Evolutionary conservation across 2,797 vertebrate genomes (phyloP).

Genomic region (Benthosema pterotum): DNA sequence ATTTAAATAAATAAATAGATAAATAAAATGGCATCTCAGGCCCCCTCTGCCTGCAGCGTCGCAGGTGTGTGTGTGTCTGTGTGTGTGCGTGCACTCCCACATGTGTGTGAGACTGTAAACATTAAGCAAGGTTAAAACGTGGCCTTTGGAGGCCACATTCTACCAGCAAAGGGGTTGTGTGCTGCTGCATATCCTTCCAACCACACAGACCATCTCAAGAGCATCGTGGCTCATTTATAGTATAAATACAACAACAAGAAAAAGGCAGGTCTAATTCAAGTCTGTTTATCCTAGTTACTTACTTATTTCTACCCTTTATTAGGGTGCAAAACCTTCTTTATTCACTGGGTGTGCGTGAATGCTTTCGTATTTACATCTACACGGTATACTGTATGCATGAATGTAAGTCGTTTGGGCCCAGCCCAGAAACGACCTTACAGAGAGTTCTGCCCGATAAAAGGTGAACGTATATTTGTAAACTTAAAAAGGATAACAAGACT

Average conservation of each 20-base stretch:
- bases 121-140: conserved; percentile 36
- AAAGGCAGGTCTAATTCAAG: conserved; percentile 19
- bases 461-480: conserved; percentile 10
- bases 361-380: conserved; percentile 9
- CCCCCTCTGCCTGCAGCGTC: conserved; percentile 51
- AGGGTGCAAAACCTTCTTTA: conserved; percentile 3
- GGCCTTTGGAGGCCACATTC: conserved; percentile 2
- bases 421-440: conserved; percentile 45
- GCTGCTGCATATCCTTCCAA: conserved; percentile 11
- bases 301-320: conserved; percentile 13
- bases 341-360: neutral
- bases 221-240: conserved; percentile 35
- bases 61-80: conserved; percentile 18
- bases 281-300: neutral
- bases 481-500: conserved; percentile 17
- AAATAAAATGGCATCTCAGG: conserved; percentile 75
- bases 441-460: neutral
- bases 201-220: conserved; percentile 13
- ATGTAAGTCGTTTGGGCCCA: conserved; percentile 50
- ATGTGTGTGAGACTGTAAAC: conserved; percentile 41
- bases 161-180: neutral
- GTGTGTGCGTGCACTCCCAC: neutral
- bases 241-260: conserved; percentile 7
- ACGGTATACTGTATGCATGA: neutral
- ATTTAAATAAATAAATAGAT: conserved; percentile 87